These are phyloP conservation scores for Danio choprae DNA, from an alignment of 2,797 vertebrate species.

Conservation along the genomic window DNA sequence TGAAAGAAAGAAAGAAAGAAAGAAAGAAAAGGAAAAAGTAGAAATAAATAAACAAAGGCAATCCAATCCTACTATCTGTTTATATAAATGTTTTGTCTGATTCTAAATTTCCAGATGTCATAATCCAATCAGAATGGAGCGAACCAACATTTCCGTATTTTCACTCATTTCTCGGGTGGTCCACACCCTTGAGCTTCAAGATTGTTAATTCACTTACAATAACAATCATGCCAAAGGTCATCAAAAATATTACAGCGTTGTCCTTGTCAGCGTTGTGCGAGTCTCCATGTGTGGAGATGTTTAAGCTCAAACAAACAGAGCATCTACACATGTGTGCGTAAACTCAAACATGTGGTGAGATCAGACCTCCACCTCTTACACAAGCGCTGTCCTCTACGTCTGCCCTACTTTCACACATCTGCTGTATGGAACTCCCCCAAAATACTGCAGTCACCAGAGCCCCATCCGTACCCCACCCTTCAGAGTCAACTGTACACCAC, in stretches of 20 bases:
- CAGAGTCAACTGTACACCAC: constrained; percentile 28
- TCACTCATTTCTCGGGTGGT: too few relatives aligned
- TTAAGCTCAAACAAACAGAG: constrained; percentile 4
- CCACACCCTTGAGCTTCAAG: too few relatives aligned
- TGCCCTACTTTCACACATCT: constrained; percentile 69
- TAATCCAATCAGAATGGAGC: too few relatives aligned
- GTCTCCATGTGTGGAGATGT: background rate
- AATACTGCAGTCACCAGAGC: constrained; percentile 61
- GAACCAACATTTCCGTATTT: too few relatives aligned
- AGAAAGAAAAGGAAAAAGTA: too few relatives aligned
- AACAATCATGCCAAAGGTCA: background rate
- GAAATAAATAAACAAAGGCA: too few relatives aligned
- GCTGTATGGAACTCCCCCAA: constrained; percentile 64
- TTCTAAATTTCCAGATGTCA: too few relatives aligned
- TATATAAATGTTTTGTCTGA: too few relatives aligned
- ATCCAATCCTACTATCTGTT: too few relatives aligned
- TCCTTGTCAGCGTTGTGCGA: background rate
- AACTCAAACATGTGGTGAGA: constrained; percentile 57
- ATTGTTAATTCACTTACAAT: too few relatives aligned
- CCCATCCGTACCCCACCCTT: constrained; percentile 50
- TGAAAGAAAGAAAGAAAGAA: too few relatives aligned
- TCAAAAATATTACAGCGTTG: background rate
- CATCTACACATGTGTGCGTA: constrained; percentile 45
- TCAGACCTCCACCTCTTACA: constrained; percentile 63
- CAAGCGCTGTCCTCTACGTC: constrained; percentile 62